Percentiles rank a stretch among this genome's conserved stretches.
Evolutionary conservation across 1,140 invertebrate species (phyloP).

Genomic region (Tetramorium simillimum): DNA sequence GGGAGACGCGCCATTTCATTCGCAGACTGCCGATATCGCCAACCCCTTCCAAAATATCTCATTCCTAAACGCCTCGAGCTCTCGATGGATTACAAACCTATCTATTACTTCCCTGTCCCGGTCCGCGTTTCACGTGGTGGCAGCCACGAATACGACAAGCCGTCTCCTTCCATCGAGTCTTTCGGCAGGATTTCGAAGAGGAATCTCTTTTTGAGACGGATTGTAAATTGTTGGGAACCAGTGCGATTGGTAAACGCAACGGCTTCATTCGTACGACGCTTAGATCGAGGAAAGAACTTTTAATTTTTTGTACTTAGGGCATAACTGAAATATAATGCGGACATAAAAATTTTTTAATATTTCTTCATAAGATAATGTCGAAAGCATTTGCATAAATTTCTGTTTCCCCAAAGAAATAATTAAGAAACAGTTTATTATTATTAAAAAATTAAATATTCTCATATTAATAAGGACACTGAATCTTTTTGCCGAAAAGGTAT

Average conservation of each 20-base stretch:
- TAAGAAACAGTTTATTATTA: not conserved
- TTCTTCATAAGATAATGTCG: not conserved
- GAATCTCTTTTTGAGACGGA: constrained; percentile 33
- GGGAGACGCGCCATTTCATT: constrained; percentile 84
- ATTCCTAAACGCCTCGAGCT: constrained; percentile 84
- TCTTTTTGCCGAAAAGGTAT: not conserved
- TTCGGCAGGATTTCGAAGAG: constrained; percentile 52
- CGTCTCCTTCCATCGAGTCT: constrained; percentile 51
- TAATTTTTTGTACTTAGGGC: not conserved
- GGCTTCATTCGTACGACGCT: not conserved
- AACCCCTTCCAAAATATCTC: constrained; percentile 85
- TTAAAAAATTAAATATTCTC: not conserved
- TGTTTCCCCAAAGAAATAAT: not conserved
- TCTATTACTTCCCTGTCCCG: constrained; percentile 84
- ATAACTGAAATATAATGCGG: not conserved
- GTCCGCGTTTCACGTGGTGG: constrained; percentile 59
- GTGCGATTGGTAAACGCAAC: not conserved
- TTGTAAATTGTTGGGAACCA: not conserved
- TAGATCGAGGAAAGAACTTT: not conserved
- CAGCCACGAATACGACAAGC: constrained; percentile 76
- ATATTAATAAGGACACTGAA: not conserved
- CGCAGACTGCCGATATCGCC: constrained; percentile 85
- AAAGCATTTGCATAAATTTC: not conserved
- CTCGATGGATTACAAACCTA: constrained; percentile 86
- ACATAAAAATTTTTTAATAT: not conserved